phyloP scores from a whole-genome alignment of 2,797 vertebrate genomes.

The Enoplosus armatus region DNA sequence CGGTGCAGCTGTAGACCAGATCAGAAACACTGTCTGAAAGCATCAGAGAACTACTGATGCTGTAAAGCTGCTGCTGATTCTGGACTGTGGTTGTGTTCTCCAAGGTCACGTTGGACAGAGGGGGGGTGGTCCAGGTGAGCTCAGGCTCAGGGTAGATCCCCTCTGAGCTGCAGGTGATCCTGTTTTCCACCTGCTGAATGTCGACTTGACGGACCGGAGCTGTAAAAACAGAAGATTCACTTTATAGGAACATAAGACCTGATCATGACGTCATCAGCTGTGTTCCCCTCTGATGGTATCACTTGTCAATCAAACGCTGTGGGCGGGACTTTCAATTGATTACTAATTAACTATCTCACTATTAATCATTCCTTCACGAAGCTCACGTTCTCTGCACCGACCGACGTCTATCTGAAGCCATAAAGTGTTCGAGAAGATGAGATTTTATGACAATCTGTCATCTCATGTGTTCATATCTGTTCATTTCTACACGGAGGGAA shows the following conservation, averaged over 20 bases:
- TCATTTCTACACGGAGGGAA: no score
- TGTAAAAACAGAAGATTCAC: conserved; percentile 15
- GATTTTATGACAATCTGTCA: neutral
- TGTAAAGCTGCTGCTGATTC: conserved; percentile 47
- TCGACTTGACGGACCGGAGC: conserved; percentile 48
- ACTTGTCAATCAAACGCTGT: neutral
- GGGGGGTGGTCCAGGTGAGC: conserved; percentile 61
- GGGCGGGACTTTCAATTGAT: no score
- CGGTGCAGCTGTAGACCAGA: conserved; percentile 54
- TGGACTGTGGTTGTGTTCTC: rapidly evolving
- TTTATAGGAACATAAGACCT: neutral
- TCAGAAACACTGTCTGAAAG: neutral
- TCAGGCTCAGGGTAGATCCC: conserved; percentile 63
- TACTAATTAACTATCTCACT: no score
- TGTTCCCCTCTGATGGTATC: neutral
- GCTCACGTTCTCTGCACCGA: no score
- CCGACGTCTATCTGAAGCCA: no score
- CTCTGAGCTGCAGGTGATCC: conserved; percentile 56
- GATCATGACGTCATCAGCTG: neutral
- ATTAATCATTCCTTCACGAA: no score
- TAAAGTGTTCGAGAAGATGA: no score
- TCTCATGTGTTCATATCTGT: neutral
- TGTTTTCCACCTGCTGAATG: conserved; percentile 33
- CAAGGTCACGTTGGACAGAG: rapidly evolving
- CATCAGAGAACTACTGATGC: conserved; percentile 53